A percentile compares a stretch with the other conserved stretches of the same genome.
Conservation (phyloP, 2,113 vertebrate genomes). For the Gavialis gangeticus region DNA sequence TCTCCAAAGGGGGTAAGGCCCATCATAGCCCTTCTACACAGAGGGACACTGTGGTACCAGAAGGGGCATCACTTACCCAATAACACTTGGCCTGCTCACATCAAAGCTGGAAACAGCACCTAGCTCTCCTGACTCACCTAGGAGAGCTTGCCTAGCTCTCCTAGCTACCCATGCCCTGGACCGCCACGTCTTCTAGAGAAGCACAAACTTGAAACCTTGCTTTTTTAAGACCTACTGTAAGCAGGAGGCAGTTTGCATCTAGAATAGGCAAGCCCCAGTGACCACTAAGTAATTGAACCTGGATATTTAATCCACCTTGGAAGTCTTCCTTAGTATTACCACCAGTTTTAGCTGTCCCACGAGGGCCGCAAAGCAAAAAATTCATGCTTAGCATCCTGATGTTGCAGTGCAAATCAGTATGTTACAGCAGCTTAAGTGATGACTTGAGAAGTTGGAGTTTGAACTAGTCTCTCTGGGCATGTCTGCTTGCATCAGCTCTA, state of each 20-base stretch:
- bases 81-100: background rate
- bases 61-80: background rate
- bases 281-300: background rate
- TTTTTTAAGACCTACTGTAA: background rate
- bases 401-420: background rate
- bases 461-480: fast-evolving
- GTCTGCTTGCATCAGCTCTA: background rate
- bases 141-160: too few relatives aligned
- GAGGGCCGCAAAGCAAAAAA: background rate
- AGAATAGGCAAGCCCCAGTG: background rate
- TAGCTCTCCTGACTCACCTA: background rate
- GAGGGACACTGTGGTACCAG: background rate
- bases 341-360: background rate
- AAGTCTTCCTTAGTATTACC: background rate
- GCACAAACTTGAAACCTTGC: background rate
- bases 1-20: background rate
- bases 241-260: background rate
- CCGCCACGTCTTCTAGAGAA: background rate
- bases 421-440: fast-evolving
- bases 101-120: background rate
- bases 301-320: background rate
- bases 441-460: background rate
- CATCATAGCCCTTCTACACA: background rate
- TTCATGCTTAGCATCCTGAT: background rate
- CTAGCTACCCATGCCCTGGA: background rate